A percentile compares a stretch with the other conserved stretches of the same genome.
Conservation (phyloP, 2,888 invertebrate species). For the Habroteleia sp. region DNA sequence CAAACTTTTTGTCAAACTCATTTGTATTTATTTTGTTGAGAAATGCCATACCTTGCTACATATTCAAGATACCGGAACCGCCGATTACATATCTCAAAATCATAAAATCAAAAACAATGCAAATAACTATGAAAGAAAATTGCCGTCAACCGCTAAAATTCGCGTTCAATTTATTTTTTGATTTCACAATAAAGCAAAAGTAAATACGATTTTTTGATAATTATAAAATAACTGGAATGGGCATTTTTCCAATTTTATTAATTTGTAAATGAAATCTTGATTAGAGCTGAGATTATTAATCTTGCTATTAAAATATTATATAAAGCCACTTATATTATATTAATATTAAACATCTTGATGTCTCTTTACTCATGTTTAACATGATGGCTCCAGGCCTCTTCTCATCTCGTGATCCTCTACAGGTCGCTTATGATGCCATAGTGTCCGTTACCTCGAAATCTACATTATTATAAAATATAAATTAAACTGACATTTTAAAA, state of each 20-base stretch:
- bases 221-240: too few relatives aligned
- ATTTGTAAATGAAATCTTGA: too few relatives aligned
- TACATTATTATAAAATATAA: neutral
- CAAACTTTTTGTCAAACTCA: constrained; percentile 57
- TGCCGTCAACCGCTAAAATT: neutral
- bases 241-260: too few relatives aligned
- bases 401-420: constrained; percentile 14
- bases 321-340: too few relatives aligned
- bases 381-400: constrained; percentile 20
- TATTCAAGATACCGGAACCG: constrained; percentile 9
- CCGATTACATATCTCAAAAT: constrained; percentile 8
- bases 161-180: too few relatives aligned
- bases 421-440: constrained; percentile 2
- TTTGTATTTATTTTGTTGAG: constrained; percentile 56
- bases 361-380: constrained; percentile 14
- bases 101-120: constrained; percentile 6
- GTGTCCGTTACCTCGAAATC: constrained; percentile 4
- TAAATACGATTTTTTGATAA: too few relatives aligned
- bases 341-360: constrained; percentile 16
- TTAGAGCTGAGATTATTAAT: too few relatives aligned
- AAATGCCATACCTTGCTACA: constrained; percentile 33
- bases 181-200: too few relatives aligned
- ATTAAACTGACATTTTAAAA: too few relatives aligned
- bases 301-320: too few relatives aligned
- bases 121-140: neutral